Base-by-base conservation (phyloP, 2,113 vertebrate species). In the Pedetes capensis region DNA sequence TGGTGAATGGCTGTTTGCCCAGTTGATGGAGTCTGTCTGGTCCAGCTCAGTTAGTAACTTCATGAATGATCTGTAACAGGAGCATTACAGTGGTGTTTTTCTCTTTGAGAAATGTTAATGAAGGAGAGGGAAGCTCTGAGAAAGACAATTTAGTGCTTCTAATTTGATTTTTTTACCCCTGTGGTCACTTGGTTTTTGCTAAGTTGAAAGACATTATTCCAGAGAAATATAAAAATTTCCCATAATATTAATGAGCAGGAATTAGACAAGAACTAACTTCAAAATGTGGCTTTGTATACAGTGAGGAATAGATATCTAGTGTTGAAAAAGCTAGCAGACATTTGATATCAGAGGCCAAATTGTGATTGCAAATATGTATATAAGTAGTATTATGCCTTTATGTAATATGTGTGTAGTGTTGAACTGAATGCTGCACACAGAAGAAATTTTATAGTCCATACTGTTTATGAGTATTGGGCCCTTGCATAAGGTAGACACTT, bases 51-150 rank as follows among this genome's bases (percentile, higher is more conserved):
- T 92, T 69, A 81, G 85, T 96, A 87, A 88, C 85, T 88, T 95
- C 91, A 89, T 94, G 91, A 96, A 91, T 97, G 95, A 64, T 94
- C 71, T 96, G 91, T 81, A 72, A 94, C 42, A 61, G 89, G 86
- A 95, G n/a, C 44, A 88, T 79, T 76, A 84, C 89, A 95, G 93
- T 92, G 51, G 44, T 94, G 86, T 37, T 95, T 94, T 96, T 95
- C 76, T 93, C n/a, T 96, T 85, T 90, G 69, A 87, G 75, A 95
- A 94, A 78, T 97, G 68, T 86, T 96, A 97, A 94, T 92, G 85
- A 89, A 42, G 37, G 37, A 64, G 74, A 61, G 55, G 85, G 59
- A 85, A 89, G 63, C 72, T 69, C 49, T 63, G 68, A 93, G 87
- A 96, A 91, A 69, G 75, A 94, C 7, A 72, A 13, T 88, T 92